Base-by-base conservation (phyloP, 2,888 invertebrate species). In the Autographa gamma region DNA sequence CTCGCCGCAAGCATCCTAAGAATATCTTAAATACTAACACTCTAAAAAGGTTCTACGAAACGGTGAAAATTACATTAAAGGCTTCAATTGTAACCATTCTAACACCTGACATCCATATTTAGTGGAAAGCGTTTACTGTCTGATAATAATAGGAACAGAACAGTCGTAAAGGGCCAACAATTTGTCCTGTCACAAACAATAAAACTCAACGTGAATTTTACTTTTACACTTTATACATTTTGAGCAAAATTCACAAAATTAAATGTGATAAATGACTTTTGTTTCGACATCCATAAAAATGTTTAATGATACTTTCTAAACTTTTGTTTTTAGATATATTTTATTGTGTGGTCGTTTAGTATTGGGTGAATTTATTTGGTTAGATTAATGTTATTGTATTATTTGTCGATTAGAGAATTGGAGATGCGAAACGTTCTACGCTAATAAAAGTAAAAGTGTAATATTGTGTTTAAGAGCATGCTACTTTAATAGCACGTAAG, bases 201-300 rank as follows among this genome's bases (percentile, higher is more conserved):
- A 19, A 56, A 56, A 34, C 34, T 38, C 38, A 52, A 31, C 34
- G 18, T 14, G 25, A 63, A 63, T 63, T 63, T 34, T 18, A 18
- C 18, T 13, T 32, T 54, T 56, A 56, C 38, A 43, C 54, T 58
- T 59, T 59, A 25, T 31, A 32, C 18, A 64, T 48, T 48, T 48
- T n/a, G 48, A 11, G 25, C 13, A 19, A 56, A 56, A 52, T 32
- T 60, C n/a, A 9, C 8, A 60, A 60, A 60, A 66, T 60, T 66
- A 66, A 60, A 60, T 25, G 54, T 66, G 31, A 59, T 56, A 32
- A 66, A 66, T 66, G 9, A 31, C 60, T 66, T 66, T 66, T 54
- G 60, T 54, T 66, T 60, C 25, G 60, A 18, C 38, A 32, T 18
- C 34, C 66, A 32, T 32, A 60, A 66, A 66, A 60, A 54, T 48